These are phyloP conservation scores for Montipora capricornis DNA, from an alignment of 64 coral and sea anemone genomes.

Conservation along the genomic window DNA sequence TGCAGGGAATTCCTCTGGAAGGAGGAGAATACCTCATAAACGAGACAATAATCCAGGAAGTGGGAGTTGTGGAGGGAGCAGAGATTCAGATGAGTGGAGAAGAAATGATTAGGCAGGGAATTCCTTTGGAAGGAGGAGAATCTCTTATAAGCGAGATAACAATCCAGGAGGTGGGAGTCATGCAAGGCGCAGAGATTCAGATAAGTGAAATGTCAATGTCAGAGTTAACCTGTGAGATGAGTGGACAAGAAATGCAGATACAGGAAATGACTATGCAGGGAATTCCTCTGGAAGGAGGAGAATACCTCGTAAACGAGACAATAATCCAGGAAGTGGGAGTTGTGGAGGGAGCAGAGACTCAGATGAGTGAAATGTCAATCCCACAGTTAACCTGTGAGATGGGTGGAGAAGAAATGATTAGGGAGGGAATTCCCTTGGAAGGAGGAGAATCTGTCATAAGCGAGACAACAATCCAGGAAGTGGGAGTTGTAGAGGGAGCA, in stretches of 20 bases:
- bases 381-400: no score
- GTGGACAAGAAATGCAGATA: neutral
- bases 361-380: no score
- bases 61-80: no score
- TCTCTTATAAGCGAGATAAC: no score
- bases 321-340: neutral
- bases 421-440: no score
- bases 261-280: neutral
- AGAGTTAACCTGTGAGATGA: slow-evolving; percentile 1
- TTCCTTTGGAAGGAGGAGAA: no score
- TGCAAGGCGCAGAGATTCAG: slow-evolving; percentile 1
- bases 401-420: no score
- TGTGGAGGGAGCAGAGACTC: no score
- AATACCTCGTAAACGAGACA: neutral
- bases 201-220: neutral
- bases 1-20: neutral
- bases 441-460: no score
- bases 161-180: neutral
- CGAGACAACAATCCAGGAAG: no score
- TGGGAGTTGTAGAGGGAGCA: neutral
- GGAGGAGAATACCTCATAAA: neutral
- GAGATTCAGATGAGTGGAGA: no score
- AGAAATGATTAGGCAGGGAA: no score
- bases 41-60: neutral
- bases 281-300: neutral